These are phyloP conservation scores for Lasioglossum vierecki DNA, from an alignment of 2,888 invertebrate genomes.

Conservation along the genomic window DNA sequence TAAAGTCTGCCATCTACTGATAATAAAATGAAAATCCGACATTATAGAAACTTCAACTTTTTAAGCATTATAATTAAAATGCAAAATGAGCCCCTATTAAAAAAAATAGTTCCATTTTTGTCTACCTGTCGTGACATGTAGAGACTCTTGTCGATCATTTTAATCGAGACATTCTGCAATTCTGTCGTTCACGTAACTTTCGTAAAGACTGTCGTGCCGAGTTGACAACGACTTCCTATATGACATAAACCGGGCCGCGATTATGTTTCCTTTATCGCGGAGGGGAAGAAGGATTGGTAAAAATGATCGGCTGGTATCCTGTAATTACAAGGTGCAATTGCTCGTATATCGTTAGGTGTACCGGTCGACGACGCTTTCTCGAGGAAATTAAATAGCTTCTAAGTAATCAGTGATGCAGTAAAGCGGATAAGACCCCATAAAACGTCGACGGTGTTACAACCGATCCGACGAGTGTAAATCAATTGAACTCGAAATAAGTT, in stretches of 20 bases:
- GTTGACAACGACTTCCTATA: neutral
- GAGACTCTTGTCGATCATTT: too few species aligned
- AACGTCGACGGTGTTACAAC: neutral
- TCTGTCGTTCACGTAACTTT: neutral
- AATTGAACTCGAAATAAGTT: neutral
- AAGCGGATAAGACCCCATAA: neutral
- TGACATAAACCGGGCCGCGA: neutral
- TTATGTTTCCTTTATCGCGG: neutral
- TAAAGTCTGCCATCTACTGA: too few species aligned
- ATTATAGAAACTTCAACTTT: too few species aligned
- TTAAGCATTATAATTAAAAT: too few species aligned
- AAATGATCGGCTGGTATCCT: neutral
- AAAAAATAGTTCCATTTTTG: too few species aligned
- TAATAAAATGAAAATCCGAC: too few species aligned
- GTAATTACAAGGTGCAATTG: neutral
- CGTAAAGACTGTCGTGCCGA: neutral
- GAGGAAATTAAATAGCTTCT: neutral
- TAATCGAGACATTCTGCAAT: neutral
- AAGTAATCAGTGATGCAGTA: neutral
- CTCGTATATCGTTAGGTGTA: neutral
- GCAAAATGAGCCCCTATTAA: too few species aligned
- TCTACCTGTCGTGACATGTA: too few species aligned
- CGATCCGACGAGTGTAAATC: neutral
- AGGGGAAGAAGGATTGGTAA: neutral
- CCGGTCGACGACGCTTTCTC: neutral